A percentile compares a stretch with the other conserved stretches of the same genome.
These are phyloP conservation scores for Lutjanus argentimaculatus DNA, from an alignment of 2,797 vertebrate species.

Conservation along the genomic window DNA sequence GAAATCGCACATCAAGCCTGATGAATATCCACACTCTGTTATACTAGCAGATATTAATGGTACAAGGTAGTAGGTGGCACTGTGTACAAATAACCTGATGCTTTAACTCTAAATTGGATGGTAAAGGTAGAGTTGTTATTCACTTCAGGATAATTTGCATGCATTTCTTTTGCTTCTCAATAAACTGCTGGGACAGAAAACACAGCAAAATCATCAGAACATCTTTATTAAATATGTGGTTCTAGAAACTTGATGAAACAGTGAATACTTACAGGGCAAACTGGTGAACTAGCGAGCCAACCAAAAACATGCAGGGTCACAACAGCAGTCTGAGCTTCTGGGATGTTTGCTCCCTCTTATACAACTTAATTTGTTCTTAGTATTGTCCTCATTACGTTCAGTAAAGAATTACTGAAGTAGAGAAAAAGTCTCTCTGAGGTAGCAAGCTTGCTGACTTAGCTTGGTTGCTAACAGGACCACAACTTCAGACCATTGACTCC, in stretches of 20 bases:
- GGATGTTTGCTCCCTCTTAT: too few relatives aligned
- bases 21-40: not conserved
- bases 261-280: not conserved
- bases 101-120: too few relatives aligned
- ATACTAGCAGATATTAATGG: not conserved
- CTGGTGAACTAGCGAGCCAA: not conserved
- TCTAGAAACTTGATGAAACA: not conserved
- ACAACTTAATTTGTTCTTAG: too few relatives aligned
- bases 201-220: not conserved
- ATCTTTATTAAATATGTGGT: not conserved
- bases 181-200: not conserved
- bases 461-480: too few relatives aligned
- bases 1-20: not conserved
- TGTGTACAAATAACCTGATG: not conserved
- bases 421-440: too few relatives aligned
- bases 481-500: too few relatives aligned
- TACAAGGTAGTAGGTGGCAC: slow-evolving; percentile 1
- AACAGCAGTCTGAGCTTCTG: not conserved
- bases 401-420: too few relatives aligned
- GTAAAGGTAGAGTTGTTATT: too few relatives aligned
- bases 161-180: not conserved
- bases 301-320: not conserved
- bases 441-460: too few relatives aligned
- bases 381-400: too few relatives aligned
- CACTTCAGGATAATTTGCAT: too few relatives aligned